A percentile compares a stretch with the other conserved stretches of the same genome.
Evolutionary conservation across 92 coral and sea anemone species (phyloP).

Genomic region (Desmophyllum pertusum): DNA sequence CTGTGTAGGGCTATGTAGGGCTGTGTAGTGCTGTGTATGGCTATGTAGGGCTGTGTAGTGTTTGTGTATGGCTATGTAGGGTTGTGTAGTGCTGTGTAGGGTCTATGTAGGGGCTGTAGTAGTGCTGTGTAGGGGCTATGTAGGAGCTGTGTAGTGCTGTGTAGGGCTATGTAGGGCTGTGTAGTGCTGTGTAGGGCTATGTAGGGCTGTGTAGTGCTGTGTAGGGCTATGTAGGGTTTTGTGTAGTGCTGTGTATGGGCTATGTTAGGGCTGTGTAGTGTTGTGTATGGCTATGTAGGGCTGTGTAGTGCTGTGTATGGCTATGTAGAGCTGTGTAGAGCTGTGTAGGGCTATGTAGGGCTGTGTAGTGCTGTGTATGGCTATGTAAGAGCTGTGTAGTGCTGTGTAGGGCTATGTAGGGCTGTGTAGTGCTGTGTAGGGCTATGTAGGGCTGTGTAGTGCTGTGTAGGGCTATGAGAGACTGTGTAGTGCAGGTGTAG

Average conservation of each 20-base stretch:
- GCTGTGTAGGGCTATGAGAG: not conserved
- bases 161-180: not conserved
- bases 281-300: not conserved
- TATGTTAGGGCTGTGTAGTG: not conserved
- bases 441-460: not conserved
- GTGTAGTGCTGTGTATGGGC: not conserved
- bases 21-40: not conserved
- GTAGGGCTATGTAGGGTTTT: not conserved
- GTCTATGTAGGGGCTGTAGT: slow-evolving; percentile 6
- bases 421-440: slow-evolving; percentile 1
- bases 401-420: slow-evolving; percentile 6
- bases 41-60: not conserved
- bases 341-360: not conserved
- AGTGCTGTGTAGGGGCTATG: not conserved
- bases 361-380: not conserved
- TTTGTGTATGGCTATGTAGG: not conserved
- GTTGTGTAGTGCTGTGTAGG: not conserved
- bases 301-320: slow-evolving; percentile 1
- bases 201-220: not conserved
- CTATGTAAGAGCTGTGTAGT: not conserved
- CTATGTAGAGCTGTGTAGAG: not conserved
- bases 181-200: not conserved
- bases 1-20: not conserved
- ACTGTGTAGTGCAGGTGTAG: not conserved
- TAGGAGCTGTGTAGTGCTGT: not conserved